These are phyloP conservation scores for Turdus rufiventris DNA, from an alignment of 2,113 vertebrate species.

Conservation along the genomic window DNA sequence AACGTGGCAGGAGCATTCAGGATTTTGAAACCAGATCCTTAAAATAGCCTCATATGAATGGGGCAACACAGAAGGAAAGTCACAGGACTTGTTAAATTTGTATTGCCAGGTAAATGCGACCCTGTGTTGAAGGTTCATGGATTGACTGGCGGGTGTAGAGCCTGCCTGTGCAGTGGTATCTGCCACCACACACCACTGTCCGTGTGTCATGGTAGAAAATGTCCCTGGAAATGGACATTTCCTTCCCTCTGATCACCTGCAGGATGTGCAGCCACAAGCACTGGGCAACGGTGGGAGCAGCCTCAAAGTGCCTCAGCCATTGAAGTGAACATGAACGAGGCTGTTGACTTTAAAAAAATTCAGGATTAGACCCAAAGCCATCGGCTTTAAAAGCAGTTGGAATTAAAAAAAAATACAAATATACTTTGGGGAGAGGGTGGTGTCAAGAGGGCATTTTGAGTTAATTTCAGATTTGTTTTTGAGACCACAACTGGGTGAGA, in stretches of 20 bases:
- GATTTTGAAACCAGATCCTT: background rate
- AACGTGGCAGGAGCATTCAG: rapidly evolving
- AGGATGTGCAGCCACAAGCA: background rate
- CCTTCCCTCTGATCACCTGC: background rate
- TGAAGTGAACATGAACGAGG: background rate
- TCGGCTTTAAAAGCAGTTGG: background rate
- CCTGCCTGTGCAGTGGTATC: background rate
- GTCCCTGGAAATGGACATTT: background rate
- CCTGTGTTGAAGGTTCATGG: background rate
- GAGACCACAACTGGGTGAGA: conserved; percentile 8
- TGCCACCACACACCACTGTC: background rate
- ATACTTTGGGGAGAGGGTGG: background rate
- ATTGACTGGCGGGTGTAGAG: background rate
- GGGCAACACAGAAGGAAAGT: background rate
- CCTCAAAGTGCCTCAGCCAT: background rate
- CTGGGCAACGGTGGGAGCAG: rapidly evolving
- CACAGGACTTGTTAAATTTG: background rate
- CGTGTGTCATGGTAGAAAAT: background rate
- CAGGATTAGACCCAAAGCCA: background rate
- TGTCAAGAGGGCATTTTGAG: background rate
- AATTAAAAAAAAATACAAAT: background rate
- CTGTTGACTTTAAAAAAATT: background rate
- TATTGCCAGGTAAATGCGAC: background rate
- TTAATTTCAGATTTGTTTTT: conserved; percentile 34
- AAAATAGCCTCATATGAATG: background rate